A percentile compares a stretch with the other conserved stretches of the same genome.
phyloP scores from a whole-genome alignment of 1,140 invertebrate genomes.

The Chrysomallon squamiferum region DNA sequence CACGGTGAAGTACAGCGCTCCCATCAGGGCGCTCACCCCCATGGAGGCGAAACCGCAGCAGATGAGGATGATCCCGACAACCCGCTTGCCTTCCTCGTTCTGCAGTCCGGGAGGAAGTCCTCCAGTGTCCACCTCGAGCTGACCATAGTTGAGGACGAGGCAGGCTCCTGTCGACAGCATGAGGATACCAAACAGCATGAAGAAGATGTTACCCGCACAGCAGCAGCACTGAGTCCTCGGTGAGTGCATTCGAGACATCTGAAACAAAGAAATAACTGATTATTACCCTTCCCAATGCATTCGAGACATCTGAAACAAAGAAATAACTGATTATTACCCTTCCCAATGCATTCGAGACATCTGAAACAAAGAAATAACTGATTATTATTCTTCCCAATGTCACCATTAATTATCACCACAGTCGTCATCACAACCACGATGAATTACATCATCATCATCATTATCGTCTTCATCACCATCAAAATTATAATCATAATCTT shows the following conservation, averaged over 20 bases:
- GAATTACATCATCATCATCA: too few relatives aligned
- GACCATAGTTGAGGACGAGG: conserved; percentile 41
- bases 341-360: too few relatives aligned
- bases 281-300: too few relatives aligned
- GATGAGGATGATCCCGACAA: conserved; percentile 42
- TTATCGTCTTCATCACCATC: too few relatives aligned
- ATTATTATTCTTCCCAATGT: too few relatives aligned
- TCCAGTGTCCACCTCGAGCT: conserved; percentile 35
- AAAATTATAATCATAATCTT: too few relatives aligned
- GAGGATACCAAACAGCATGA: conserved; percentile 40
- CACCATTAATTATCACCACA: too few relatives aligned
- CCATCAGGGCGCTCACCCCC: conserved; percentile 21
- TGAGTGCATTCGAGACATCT: conserved; percentile 45
- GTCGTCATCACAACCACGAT: too few relatives aligned
- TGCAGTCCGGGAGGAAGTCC: conserved; percentile 34
- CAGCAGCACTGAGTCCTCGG: conserved; percentile 38
- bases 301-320: not conserved
- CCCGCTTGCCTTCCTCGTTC: conserved; percentile 43
- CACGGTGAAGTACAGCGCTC: conserved; percentile 23
- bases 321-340: too few relatives aligned
- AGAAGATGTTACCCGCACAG: conserved; percentile 39
- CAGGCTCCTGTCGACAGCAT: conserved; percentile 46
- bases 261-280: conserved; percentile 23
- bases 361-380: too few relatives aligned
- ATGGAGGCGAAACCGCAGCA: conserved; percentile 23